phyloP scores from a whole-genome alignment of 2,113 vertebrate genomes.

The Phainopepla nitens region DNA sequence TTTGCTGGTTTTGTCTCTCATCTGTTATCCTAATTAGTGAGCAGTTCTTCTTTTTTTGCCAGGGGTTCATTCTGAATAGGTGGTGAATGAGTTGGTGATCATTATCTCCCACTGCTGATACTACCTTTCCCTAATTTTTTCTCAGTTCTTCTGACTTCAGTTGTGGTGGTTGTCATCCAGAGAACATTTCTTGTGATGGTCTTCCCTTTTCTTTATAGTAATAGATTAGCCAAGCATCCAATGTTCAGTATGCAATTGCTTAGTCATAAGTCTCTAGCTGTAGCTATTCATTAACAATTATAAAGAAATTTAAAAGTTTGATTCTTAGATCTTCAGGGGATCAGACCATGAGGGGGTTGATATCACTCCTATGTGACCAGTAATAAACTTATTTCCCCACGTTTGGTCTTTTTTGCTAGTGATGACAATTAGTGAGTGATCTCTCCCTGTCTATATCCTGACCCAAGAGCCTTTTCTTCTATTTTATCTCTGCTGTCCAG shows the following conservation, averaged over 20 bases:
- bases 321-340: background rate
- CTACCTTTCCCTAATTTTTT: background rate
- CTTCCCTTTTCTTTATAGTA: background rate
- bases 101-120: background rate
- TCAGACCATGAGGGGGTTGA: background rate
- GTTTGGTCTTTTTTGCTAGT: rapidly evolving
- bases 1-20: background rate
- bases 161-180: background rate
- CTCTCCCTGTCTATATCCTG: background rate
- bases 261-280: background rate
- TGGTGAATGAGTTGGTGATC: background rate
- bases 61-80: background rate
- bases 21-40: background rate
- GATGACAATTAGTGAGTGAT: background rate
- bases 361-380: too few relatives aligned
- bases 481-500: background rate
- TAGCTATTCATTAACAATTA: background rate
- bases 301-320: background rate
- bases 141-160: background rate
- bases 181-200: background rate
- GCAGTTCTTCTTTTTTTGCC: background rate
- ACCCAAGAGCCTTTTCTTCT: background rate
- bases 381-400: background rate
- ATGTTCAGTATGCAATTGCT: background rate
- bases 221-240: background rate